Evolutionary conservation across 2,888 invertebrate genomes (phyloP).

Genomic region (Melieria omissa): DNA sequence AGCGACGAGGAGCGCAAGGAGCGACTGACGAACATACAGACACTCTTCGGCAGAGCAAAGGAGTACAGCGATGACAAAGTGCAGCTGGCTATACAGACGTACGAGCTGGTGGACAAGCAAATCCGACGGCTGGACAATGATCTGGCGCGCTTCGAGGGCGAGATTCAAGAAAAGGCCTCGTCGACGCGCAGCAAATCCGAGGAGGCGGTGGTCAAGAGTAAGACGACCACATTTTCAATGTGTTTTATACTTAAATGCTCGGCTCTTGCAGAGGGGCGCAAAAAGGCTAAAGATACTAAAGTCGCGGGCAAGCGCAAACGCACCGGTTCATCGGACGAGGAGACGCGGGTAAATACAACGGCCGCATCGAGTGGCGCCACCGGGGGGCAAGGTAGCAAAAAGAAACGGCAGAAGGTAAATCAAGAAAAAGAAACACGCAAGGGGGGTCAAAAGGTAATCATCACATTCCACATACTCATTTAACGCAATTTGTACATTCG

Average conservation of each 20-base stretch:
- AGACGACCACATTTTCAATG: conserved; percentile 36
- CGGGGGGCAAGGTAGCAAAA: conserved; percentile 65
- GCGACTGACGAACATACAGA: conserved; percentile 82
- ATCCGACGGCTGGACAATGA: conserved; percentile 95
- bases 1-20: conserved; percentile 81
- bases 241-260: conserved; percentile 19
- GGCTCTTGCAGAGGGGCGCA: conserved; percentile 72
- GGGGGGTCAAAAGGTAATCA: conserved; percentile 68
- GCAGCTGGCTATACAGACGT: conserved; percentile 96
- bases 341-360: conserved; percentile 48
- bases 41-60: conserved; percentile 91
- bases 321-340: conserved; percentile 66
- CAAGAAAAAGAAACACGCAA: conserved; percentile 69
- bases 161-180: conserved; percentile 93
- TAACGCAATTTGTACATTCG: not conserved
- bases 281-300: conserved; percentile 76
- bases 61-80: conserved; percentile 98
- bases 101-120: conserved; percentile 98
- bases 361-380: conserved; percentile 46
- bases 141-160: conserved; percentile 94
- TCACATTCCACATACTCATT: conserved; percentile 33
- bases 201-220: conserved; percentile 73
- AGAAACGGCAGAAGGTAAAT: conserved; percentile 69
- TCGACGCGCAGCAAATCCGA: conserved; percentile 79
- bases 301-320: conserved; percentile 73